phyloP scores from a whole-genome alignment of 2,797 vertebrate genomes.

The Squalus acanthias region DNA sequence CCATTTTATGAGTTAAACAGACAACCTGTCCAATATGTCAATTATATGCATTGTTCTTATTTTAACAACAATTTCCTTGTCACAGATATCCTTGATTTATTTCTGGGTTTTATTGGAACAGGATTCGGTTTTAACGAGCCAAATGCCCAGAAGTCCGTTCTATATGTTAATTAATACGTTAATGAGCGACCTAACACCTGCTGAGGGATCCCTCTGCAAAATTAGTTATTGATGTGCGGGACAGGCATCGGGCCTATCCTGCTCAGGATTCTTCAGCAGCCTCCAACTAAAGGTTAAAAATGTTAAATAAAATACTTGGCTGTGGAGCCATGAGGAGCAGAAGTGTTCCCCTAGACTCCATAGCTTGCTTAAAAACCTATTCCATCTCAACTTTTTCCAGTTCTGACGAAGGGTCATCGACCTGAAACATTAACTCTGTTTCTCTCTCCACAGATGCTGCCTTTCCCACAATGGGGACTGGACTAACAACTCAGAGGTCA shows the following conservation, averaged over 20 bases:
- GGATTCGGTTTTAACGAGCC: background rate
- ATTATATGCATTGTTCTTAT: background rate
- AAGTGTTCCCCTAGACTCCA: background rate
- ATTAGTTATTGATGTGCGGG: background rate
- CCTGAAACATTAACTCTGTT: too few relatives aligned
- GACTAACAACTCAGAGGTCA: background rate
- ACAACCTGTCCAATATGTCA: background rate
- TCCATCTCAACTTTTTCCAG: too few relatives aligned
- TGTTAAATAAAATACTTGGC: background rate
- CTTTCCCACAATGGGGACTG: background rate
- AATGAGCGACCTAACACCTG: background rate
- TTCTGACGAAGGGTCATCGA: too few relatives aligned
- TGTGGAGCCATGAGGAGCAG: background rate
- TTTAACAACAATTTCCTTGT: background rate
- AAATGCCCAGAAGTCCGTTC: background rate
- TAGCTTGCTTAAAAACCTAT: background rate
- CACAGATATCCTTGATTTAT: background rate
- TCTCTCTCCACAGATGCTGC: too few relatives aligned
- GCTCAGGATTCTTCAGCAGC: background rate
- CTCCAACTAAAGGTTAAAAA: background rate
- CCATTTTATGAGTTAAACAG: background rate
- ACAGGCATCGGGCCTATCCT: background rate
- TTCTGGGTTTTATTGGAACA: background rate
- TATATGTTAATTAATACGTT: background rate
- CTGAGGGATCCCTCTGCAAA: background rate